Percentiles rank a stretch among this genome's conserved stretches.
phyloP scores from a whole-genome alignment of 2,888 invertebrate species.

The Agonum fuliginosum region DNA sequence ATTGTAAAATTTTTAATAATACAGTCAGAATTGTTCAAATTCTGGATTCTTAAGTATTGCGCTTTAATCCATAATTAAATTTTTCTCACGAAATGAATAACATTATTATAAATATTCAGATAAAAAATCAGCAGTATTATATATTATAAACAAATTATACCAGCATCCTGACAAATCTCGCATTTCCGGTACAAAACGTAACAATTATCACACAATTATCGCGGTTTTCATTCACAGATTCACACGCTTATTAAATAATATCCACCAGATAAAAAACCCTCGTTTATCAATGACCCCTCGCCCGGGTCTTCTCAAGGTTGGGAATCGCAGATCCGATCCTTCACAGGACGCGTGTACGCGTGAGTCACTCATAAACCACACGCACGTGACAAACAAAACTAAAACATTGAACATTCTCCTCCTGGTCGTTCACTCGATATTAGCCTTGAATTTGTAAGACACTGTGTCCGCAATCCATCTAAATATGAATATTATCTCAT shows the following conservation, averaged over 20 bases:
- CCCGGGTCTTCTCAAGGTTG: constrained; percentile 8
- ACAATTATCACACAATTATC: constrained; percentile 1
- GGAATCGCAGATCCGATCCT: constrained; percentile 21
- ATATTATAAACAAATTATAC: constrained; percentile 7
- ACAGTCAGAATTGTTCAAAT: no score
- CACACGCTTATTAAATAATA: constrained; percentile 14
- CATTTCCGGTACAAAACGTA: constrained; percentile 12
- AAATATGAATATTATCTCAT: constrained; percentile 39
- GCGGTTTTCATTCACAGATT: constrained; percentile 26
- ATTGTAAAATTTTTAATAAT: no score
- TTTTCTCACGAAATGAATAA: no score
- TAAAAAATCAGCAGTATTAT: no score
- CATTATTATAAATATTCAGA: no score
- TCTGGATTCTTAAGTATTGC: no score
- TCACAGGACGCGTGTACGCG: background rate
- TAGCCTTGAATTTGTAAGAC: constrained; percentile 10
- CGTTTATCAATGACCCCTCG: constrained; percentile 21
- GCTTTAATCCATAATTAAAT: no score
- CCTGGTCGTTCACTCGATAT: constrained; percentile 6
- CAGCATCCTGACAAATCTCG: constrained; percentile 5
- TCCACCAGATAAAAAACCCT: background rate
- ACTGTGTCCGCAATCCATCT: constrained; percentile 24
- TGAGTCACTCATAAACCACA: constrained; percentile 22
- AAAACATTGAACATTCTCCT: constrained; percentile 18
- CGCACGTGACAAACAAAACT: background rate